Evolutionary conservation across 2,113 vertebrate species (phyloP), one percentile per base, ranked within the genome.

Genomic region (Gadus chalcogrammus): DNA sequence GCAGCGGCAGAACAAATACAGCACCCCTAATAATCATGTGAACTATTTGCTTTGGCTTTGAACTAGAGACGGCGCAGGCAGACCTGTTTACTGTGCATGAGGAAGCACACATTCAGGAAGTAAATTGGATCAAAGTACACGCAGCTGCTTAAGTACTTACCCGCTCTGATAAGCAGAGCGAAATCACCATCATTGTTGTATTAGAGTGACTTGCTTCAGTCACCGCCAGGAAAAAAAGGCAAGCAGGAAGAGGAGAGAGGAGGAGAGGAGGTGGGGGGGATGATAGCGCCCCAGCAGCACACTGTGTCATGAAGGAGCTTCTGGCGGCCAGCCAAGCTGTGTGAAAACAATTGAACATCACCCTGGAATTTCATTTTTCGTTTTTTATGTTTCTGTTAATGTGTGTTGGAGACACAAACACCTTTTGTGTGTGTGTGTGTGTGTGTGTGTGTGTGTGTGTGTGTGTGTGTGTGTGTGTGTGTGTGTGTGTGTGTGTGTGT

Each of bases 141-240:
- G 86, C 92, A 92, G 91, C 91, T 93, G 92, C 85, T 92, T 89
- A 91, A 91, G 89, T 85, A 88, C 89, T 93, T 91, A 90, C 81
- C 75, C 83, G 87, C 83, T 88, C 86, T 85, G 89, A 91, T 92
- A 91, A 91, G 90, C 89, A 85, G 87, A 90, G 86, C 88, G 86
- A 90, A 92, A 92, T 92, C 91, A 91, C 87, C 87, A 87, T 92
- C 88, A 93, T 91, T 93, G 91, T 92, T 91, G 88, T 85, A 84
- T 84, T 82, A 85, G 87, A 91, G 84, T 89, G 87, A 92, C 91
- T 91, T 87, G 89, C 88, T 87, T 90, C 90, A 85, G 88, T 89
- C 90, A 89, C 84, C 75, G 85, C 84, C 90, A 92, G 89, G 89
- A 90, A 92, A 86, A 86, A 31, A 27, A 22, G 24, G 22, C 88